Base-by-base conservation (phyloP, 2,888 invertebrate genomes). In the Trissolcus brochymenae region DNA sequence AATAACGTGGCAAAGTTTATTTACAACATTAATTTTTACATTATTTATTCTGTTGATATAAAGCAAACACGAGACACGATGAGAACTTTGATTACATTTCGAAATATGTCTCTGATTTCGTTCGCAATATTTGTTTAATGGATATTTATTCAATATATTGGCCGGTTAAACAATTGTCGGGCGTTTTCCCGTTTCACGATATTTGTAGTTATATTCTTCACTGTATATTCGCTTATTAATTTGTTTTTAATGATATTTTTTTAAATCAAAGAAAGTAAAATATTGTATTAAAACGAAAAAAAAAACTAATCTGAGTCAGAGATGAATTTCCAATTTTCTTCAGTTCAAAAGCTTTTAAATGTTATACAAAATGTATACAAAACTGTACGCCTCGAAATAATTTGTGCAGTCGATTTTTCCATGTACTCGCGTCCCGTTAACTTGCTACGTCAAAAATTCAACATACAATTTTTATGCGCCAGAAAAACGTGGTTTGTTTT, bases 71-170 rank as follows among this genome's bases (percentile, higher is more conserved):
- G 17, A 43, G 11, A 59, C 40, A 21, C 14, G 25, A 46, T 14
- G 19, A 7, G 25, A 59, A 59, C 14, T 49, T 59, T 46, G 46
- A 59, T 59, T 46, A 25, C 16, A 51, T 51, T 51, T 29, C 40
- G 41, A 51, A 40, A 41, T 49, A 19, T 11, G 51, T 17, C 41
- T 61, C 7, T 17, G 61, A 61, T 41, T 41, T 51, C 21, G 29
- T 51, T 51, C 35, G 50, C 40, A 41, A 54, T 62, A 62, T 62
- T 62, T 60, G n/a, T 40, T 51, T 53, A 62, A 62, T 62, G 40
- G 35, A 62, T 62, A 41, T 62, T 62, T 62, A 40, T 62, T 62
- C 53, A 62, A 53, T 53, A 40, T 53, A 50, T 60, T 50, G 50
- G 50, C 17, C 13, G 14, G 35, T 25, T 50, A 56, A 17, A 56